A percentile compares a stretch with the other conserved stretches of the same genome.
Conservation (phyloP, 1,140 invertebrate species). For the Contarinia nasturtii region DNA sequence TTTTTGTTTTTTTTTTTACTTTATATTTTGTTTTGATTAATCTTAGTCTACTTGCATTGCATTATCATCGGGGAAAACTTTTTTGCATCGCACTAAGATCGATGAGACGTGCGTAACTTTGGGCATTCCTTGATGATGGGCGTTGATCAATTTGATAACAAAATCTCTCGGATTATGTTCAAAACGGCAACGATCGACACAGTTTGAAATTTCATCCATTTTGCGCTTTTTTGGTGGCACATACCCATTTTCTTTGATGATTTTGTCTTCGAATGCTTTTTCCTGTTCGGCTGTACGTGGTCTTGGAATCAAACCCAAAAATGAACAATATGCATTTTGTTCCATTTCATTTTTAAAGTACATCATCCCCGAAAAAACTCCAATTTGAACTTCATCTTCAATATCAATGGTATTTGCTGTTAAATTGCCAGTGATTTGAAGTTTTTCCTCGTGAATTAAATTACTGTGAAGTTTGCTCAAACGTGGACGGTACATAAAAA, state of each 20-base stretch:
- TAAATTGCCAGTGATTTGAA: neutral
- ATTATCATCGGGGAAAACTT: neutral
- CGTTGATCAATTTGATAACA: neutral
- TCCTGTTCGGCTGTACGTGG: neutral
- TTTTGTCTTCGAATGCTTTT: neutral
- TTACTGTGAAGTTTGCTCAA: neutral
- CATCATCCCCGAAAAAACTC: neutral
- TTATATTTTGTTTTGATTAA: no score
- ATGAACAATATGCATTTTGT: neutral
- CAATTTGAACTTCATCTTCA: neutral
- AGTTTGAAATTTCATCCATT: neutral
- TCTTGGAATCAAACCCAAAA: neutral
- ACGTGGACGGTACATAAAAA: neutral
- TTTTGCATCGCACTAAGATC: neutral
- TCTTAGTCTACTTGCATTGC: no score
- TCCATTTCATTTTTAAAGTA: neutral
- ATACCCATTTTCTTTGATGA: neutral
- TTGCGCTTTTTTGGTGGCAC: neutral
- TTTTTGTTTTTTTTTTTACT: no score
- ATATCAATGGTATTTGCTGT: neutral
- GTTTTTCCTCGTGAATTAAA: neutral
- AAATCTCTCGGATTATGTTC: neutral
- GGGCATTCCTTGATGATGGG: neutral
- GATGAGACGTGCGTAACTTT: neutral
- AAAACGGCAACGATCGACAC: neutral